Base-by-base conservation (phyloP, 2,888 invertebrate genomes). In the Chrysina gloriosa region DNA sequence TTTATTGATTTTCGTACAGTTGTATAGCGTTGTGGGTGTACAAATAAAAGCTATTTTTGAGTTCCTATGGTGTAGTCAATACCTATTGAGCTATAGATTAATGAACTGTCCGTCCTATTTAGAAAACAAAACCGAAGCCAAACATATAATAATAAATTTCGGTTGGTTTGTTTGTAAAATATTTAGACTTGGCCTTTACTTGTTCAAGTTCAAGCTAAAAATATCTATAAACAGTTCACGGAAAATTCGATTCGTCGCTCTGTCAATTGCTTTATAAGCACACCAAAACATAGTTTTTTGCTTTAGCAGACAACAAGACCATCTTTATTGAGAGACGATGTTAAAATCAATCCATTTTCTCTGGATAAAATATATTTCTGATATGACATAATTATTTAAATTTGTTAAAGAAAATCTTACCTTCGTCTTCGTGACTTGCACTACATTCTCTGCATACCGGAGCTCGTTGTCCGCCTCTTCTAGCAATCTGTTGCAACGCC, bases 401-500 rank as follows among this genome's bases (percentile, higher is more conserved):
- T n/a, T 16, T 50, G 25, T 21, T 29, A 25, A 25, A 27, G 25
- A 61, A 45, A 52, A 36, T 69, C 76, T 80, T 76, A 73, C 78
- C 78, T n/a, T 79, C 79, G 50, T 80, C 80, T 39, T 83, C 82
- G 64, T 83, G 81, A 23, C 77, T 80, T 52, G 79, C 81, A 71
- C 83, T 84, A 70, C 84, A 84, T 71, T 84, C 84, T 65, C 78
- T 77, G 74, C 84, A 84, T 27, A 84, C 82, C 4, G 81, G 77
- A 9, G 79, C 76, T 68, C 79, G 70, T 36, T 75, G 73, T 58
- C 73, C 74, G 54, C 76, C 70, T 56, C 76, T 71, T 58, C 78
- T 72, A 11, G 80, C 77, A 75, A 90, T 84, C 75, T 86, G 86
- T 75, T 86, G 86, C 72, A 87, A 81, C 48, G 90, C 90, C 52